These are phyloP conservation scores for Unio delphinus DNA, from an alignment of 2,888 invertebrate genomes.

Conservation along the genomic window DNA sequence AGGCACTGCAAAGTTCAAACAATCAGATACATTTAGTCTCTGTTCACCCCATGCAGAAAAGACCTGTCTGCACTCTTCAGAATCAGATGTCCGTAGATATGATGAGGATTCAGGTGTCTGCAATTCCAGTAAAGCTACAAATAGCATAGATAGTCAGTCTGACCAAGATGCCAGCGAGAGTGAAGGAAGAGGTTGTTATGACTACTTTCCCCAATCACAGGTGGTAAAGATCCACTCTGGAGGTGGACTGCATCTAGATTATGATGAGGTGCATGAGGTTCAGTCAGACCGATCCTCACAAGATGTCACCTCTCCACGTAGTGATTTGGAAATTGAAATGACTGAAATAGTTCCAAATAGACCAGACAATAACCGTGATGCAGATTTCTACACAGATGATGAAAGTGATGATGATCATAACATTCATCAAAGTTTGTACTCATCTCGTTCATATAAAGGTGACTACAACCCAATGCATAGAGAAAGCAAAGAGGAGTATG, in stretches of 20 bases:
- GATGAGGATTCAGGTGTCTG: conserved; percentile 50
- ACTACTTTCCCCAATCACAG: conserved; percentile 42
- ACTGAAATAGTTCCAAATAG: conserved; percentile 20
- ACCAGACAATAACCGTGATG: conserved; percentile 16
- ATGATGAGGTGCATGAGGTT: conserved; percentile 51
- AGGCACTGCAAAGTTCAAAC: conserved; percentile 9
- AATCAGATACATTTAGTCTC: conserved; percentile 1
- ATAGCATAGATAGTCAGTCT: conserved; percentile 39
- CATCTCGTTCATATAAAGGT: conserved; percentile 2
- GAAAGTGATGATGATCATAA: conserved; percentile 42
- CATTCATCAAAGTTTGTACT: conserved; percentile 8
- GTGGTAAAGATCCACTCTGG: conserved; percentile 30
- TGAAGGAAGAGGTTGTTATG: conserved; percentile 41
- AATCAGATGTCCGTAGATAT: conserved; percentile 20
- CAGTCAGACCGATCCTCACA: conserved; percentile 50
- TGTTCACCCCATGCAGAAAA: conserved; percentile 15
- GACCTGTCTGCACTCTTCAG: conserved; percentile 16
- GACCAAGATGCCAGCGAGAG: conserved; percentile 41
- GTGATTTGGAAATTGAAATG: conserved; percentile 49
- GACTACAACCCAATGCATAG: conserved; percentile 17
- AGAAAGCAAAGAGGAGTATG: conserved; percentile 22
- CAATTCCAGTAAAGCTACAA: conserved; percentile 51
- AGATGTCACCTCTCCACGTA: conserved; percentile 52
- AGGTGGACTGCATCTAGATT: conserved; percentile 33
- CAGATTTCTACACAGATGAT: conserved; percentile 44